Evolutionary conservation across 2,888 invertebrate species (phyloP).

Genomic region (Cremastinae sp.): DNA sequence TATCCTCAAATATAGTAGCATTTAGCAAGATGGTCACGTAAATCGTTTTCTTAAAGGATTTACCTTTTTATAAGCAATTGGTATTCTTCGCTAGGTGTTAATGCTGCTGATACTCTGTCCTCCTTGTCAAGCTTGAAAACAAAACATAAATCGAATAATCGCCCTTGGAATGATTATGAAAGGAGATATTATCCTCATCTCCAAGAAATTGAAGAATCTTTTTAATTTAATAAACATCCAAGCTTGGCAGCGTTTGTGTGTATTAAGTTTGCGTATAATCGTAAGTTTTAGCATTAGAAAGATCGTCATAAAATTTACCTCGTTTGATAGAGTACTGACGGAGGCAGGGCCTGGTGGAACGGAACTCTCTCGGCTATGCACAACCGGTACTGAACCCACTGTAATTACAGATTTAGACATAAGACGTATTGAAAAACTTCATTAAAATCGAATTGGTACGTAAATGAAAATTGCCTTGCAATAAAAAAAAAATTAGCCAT

Average conservation of each 20-base stretch:
- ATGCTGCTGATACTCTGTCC: slow-evolving; percentile 68
- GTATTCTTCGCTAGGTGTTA: slow-evolving; percentile 78
- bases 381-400: slow-evolving; percentile 43
- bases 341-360: slow-evolving; percentile 71
- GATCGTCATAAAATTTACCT: slow-evolving; percentile 66
- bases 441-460: no score
- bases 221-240: neutral
- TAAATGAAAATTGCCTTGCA: no score
- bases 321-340: slow-evolving; percentile 63
- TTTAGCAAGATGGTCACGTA: no score
- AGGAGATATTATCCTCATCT: no score
- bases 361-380: slow-evolving; percentile 76
- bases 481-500: neutral
- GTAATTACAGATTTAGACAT: neutral
- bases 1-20: no score
- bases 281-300: neutral
- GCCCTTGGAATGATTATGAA: no score
- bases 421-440: no score
- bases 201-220: no score
- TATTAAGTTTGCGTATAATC: neutral
- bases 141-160: neutral
- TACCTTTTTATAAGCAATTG: slow-evolving; percentile 78
- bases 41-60: neutral
- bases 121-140: slow-evolving; percentile 73
- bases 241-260: neutral